Evolutionary conservation across 2,888 invertebrate species (phyloP), one percentile per base, ranked within the genome.

Genomic region (Cosmorhoe ocellata): DNA sequence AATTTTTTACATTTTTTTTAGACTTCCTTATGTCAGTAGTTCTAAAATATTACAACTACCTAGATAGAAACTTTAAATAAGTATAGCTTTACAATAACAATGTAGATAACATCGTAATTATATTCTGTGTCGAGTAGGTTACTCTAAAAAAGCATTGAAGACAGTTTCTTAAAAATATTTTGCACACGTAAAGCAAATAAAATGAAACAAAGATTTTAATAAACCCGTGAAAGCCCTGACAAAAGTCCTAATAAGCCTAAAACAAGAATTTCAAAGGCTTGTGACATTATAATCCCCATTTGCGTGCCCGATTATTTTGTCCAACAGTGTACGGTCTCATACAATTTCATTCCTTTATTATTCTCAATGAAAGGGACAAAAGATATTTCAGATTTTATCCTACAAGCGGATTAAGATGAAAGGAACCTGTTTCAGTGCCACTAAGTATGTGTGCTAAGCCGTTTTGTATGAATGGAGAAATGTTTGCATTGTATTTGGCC

Each of bases 311-410:
- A 37, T 48, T 48, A 48, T 48, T 39, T 33, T 37, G 41, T 36
- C 30, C 36, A 7, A 14, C 36, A 36, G 30, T 30, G 31, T 31
- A 4, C 18, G 18, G 18, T 4, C 18, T 37, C 45, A 31, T 37
- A 47, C 40, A 36, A 41, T 34, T 45, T 24, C 31, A 38, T 40
- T 46, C 22, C 26, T 65, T 58, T 51, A 59, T 60, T 47, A 57
- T 56, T 33, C 45, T 28, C 33, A n/a, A 24, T 41, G 36, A 44
- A 49, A 52, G 54, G 59, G 56, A 60, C 53, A 52, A 52, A 59
- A 58, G 32, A 61, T 63, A 63, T 59, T 58, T 38, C 60, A 58
- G 58, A 66, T 63, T 59, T 58, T 51, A 50, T 59, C 54, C 54
- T 40, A 55, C 56, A 57, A 59, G 37, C 18, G 54, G 56, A 60